A percentile compares a stretch with the other conserved stretches of the same genome.
phyloP scores from a whole-genome alignment of 2,113 vertebrate genomes.

The Hylia prasina region DNA sequence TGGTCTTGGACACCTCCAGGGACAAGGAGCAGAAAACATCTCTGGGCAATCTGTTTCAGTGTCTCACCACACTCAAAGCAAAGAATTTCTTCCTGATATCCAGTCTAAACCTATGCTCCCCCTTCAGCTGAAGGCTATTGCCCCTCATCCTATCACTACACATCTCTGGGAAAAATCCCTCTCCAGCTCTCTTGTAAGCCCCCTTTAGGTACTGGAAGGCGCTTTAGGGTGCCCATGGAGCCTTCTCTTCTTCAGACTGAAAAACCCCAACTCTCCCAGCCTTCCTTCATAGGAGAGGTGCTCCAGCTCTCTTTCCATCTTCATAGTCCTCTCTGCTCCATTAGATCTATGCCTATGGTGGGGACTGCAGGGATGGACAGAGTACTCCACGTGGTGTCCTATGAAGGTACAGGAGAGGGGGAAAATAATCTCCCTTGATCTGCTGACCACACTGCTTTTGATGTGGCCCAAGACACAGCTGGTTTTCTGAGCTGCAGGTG shows the following conservation, averaged over 20 bases:
- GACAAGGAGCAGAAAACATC: background rate
- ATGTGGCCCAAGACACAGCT: background rate
- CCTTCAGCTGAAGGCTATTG: background rate
- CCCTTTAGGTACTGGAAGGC: background rate
- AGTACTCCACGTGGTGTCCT: accelerated
- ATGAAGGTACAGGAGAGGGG: background rate
- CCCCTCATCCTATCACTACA: too few species aligned
- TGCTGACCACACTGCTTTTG: background rate
- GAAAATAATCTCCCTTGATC: background rate
- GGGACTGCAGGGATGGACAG: background rate
- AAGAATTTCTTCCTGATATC: background rate
- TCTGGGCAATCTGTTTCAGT: background rate
- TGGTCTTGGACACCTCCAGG: background rate
- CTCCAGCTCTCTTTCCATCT: background rate
- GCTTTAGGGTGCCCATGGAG: background rate
- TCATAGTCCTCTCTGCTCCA: background rate
- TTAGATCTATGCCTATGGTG: background rate
- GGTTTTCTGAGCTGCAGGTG: background rate
- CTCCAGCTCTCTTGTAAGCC: background rate
- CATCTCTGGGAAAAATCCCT: background rate
- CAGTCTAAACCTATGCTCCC: background rate
- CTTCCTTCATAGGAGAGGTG: background rate
- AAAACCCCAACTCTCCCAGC: background rate
- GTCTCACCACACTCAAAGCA: background rate
- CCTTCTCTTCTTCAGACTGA: background rate